Evolutionary conservation across 2,797 vertebrate species (phyloP).

Genomic region (Chloroceryle inda): DNA sequence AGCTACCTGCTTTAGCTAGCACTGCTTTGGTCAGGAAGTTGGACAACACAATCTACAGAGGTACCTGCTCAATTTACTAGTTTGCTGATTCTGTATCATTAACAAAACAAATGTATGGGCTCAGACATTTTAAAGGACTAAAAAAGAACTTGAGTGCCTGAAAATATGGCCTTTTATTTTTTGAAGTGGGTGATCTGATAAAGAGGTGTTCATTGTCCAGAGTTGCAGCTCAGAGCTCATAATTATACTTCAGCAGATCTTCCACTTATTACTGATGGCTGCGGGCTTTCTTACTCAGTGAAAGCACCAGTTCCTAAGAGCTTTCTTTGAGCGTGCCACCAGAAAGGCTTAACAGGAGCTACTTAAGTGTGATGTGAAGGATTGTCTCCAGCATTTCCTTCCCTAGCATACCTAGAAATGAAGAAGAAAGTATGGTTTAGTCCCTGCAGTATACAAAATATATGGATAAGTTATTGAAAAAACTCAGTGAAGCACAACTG

Average conservation of each 20-base stretch:
- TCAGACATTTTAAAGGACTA: neutral
- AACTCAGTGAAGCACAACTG: neutral
- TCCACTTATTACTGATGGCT: neutral
- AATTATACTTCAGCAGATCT: neutral
- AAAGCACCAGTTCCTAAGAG: neutral
- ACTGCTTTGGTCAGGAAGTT: neutral
- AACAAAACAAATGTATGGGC: neutral
- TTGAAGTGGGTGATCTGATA: neutral
- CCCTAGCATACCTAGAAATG: neutral
- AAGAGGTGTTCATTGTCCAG: neutral
- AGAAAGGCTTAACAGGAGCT: neutral
- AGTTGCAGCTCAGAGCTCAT: neutral
- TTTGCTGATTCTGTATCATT: neutral
- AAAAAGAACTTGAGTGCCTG: neutral
- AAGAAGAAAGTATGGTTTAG: neutral
- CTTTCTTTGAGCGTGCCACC: neutral
- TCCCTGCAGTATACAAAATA: neutral
- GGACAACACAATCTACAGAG: neutral
- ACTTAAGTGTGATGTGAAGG: neutral
- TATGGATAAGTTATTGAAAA: neutral
- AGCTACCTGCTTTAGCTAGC: neutral
- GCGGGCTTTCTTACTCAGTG: neutral
- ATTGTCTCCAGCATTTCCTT: neutral
- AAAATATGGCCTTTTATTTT: neutral
- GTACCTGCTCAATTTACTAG: neutral